Conservation (phyloP, 2,797 vertebrate species). For the Ctenopoma kingsleyae region DNA sequence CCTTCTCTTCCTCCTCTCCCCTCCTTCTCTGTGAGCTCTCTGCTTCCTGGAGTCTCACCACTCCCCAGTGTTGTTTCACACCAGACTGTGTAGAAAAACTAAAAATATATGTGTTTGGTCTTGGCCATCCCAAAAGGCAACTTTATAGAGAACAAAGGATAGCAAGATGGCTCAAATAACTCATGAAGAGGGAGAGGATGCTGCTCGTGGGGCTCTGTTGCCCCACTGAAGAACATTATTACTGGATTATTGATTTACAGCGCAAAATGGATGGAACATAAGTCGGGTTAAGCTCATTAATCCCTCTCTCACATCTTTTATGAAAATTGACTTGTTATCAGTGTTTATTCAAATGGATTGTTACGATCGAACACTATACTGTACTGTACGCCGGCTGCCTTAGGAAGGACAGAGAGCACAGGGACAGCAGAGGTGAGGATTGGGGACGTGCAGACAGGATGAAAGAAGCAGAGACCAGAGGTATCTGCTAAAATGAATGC, state of each 20-base stretch:
- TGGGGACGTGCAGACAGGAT: slow-evolving; percentile 28
- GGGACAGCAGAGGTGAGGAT: slow-evolving; percentile 37
- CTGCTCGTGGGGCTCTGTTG: slow-evolving; percentile 68
- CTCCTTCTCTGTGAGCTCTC: slow-evolving; percentile 52
- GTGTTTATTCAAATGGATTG: slow-evolving; percentile 84
- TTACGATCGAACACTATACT: slow-evolving; percentile 74
- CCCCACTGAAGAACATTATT: slow-evolving; percentile 79
- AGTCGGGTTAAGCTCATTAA: slow-evolving; percentile 85
- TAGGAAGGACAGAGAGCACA: slow-evolving; percentile 5
- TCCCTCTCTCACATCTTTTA: slow-evolving; percentile 75
- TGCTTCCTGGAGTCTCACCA: slow-evolving; percentile 71
- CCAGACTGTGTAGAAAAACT: slow-evolving; percentile 79
- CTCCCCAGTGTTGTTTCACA: slow-evolving; percentile 81
- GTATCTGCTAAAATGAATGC: slow-evolving; percentile 48
- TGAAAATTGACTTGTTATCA: slow-evolving; percentile 80
- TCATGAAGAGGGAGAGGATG: slow-evolving; percentile 62
- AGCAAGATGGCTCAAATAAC: slow-evolving; percentile 76
- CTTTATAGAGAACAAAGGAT: slow-evolving; percentile 79
- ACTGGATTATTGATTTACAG: slow-evolving; percentile 85
- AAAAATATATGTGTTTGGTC: slow-evolving; percentile 86
- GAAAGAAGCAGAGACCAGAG: slow-evolving; percentile 16
- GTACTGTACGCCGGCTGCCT: slow-evolving; percentile 25
- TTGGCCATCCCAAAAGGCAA: slow-evolving; percentile 78
- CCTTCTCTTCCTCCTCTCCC: neutral
- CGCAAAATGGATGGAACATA: slow-evolving; percentile 80